Conservation (phyloP, 2,113 vertebrate species). For the mouse (Mus musculus) region GRCm39 chr6:36188001-36188500, state of each 20-base stretch:
- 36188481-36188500: background rate
- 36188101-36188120: background rate
- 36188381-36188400: conserved; percentile 1
- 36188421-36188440: background rate
- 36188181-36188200: background rate
- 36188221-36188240: background rate
- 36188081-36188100: background rate
- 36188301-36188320: conserved; percentile 1
- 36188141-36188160: background rate
- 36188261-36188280: background rate
- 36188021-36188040: background rate
- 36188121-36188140: background rate
- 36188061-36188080: background rate
- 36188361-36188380: background rate
- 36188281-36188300: background rate
- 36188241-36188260: background rate
- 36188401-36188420: background rate
- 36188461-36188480: background rate
- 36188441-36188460: background rate
- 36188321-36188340: background rate
- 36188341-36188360: background rate
- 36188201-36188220: background rate
- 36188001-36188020: background rate
- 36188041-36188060: background rate
- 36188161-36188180: background rate